Evolutionary conservation across 2,113 vertebrate species (phyloP), one percentile per base, ranked within the genome.

Genomic region (Corvus cornix): DNA sequence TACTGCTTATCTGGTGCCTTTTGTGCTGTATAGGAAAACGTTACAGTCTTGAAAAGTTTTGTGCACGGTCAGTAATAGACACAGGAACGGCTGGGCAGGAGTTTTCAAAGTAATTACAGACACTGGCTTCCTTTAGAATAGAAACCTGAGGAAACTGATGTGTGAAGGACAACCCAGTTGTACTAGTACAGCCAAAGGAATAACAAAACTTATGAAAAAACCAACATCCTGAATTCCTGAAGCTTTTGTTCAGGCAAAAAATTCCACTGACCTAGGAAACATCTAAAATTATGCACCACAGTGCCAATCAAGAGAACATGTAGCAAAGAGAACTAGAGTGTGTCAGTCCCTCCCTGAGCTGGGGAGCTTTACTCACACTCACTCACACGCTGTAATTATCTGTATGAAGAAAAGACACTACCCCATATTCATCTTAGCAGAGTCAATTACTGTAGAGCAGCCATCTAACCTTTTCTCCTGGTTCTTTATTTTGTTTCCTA

Each of bases 201-300:
- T 28, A 93, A 88, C 16, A 86, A 68, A 92, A 81, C 27, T 41
- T 62, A 55, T 0, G 11, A 44, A 51, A 91, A 94, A 94, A 87
- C 18, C 49, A 49, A 33, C 72, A 23, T 87, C 79, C 82, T 62
- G 69, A 82, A 86, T 63, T 67, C 44, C 76, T 59, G 48, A 83
- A 83, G 52, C 63, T 86, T 95, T 88, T 84, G 43, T 76, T 88
- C 33, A 81, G 72, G 39, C 28, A 93, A 90, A 96, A 96, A 95
- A 70, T 86, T 80, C 76, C 85, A 88, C 43, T 84, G 79, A 74
- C 30, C 37, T 80, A 56, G 52, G n/a, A 83, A 93, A 30, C 17
- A 39, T 20, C 76, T 80, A 67, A 89, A 93, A 70, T 74, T 15
- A 59, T 10, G 33, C 76, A 39, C 8, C 74, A 28, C 46, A 27